Evolutionary conservation across 2,888 invertebrate species (phyloP).

Genomic region (Athalia cordata): DNA sequence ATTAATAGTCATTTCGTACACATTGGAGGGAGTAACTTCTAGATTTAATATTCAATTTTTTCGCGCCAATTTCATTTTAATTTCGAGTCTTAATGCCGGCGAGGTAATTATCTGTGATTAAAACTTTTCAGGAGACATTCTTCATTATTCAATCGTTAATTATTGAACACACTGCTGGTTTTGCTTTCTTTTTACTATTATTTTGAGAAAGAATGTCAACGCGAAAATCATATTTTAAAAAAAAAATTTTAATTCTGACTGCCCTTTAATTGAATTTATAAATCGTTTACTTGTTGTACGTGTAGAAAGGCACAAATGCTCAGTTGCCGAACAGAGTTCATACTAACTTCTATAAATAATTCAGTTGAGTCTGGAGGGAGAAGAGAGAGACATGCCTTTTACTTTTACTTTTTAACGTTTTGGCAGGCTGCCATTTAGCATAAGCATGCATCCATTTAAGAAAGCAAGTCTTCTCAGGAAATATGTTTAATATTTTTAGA

Average conservation of each 20-base stretch:
- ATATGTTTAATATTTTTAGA: slow-evolving; percentile 55
- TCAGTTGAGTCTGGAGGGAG: slow-evolving; percentile 61
- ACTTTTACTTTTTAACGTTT: slow-evolving; percentile 65
- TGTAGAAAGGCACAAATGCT: slow-evolving; percentile 62
- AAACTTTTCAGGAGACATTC: neutral
- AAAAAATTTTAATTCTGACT: neutral
- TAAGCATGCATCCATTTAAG: slow-evolving; percentile 47
- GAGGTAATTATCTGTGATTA: neutral
- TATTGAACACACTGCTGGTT: neutral
- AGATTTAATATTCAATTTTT: slow-evolving; percentile 4
- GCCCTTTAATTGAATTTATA: slow-evolving; percentile 45
- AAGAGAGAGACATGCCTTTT: slow-evolving; percentile 49
- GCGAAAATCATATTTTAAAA: slow-evolving; percentile 16
- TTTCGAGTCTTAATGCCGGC: neutral
- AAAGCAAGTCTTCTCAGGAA: slow-evolving; percentile 33
- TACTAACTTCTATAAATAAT: slow-evolving; percentile 72
- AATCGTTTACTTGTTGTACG: slow-evolving; percentile 58
- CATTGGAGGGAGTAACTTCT: neutral
- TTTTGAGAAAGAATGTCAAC: slow-evolving; percentile 28
- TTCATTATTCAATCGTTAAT: neutral
- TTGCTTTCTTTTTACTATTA: neutral
- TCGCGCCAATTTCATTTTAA: slow-evolving; percentile 2
- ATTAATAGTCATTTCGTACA: slow-evolving; percentile 6
- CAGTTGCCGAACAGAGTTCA: slow-evolving; percentile 67
- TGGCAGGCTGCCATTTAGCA: slow-evolving; percentile 58